phyloP scores from a whole-genome alignment of 2,888 invertebrate species.

The Acleris holmiana region DNA sequence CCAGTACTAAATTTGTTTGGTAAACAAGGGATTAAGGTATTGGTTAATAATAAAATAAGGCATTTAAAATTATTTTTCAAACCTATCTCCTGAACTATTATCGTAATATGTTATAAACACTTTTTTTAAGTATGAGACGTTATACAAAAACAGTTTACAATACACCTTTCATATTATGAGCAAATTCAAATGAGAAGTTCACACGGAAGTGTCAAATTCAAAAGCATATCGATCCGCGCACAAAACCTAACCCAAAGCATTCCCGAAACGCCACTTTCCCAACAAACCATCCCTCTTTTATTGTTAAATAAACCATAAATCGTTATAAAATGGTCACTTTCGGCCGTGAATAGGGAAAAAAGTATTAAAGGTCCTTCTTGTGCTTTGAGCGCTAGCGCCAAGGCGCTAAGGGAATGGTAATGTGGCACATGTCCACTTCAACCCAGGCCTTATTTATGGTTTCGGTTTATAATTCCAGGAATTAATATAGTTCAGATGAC shows the following conservation, averaged over 20 bases:
- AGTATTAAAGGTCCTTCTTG: conserved; percentile 51
- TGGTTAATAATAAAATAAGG: no score
- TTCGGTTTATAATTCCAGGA: conserved; percentile 22
- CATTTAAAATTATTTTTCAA: no score
- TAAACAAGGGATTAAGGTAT: no score
- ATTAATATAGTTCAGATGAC: conserved; percentile 30
- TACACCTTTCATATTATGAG: neutral
- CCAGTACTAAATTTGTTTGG: no score
- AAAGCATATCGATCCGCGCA: conserved; percentile 75
- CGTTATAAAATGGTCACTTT: conserved; percentile 76
- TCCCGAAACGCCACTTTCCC: conserved; percentile 49
- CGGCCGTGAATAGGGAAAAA: conserved; percentile 67
- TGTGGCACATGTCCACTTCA: conserved; percentile 52
- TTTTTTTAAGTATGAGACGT: no score
- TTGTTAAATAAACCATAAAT: conserved; percentile 84
- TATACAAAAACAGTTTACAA: neutral
- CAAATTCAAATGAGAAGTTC: conserved; percentile 24
- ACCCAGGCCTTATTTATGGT: conserved; percentile 28
- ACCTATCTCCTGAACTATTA: no score
- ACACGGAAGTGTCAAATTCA: conserved; percentile 55
- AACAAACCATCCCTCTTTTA: conserved; percentile 65
- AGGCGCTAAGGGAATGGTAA: conserved; percentile 77
- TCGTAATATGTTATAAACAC: no score
- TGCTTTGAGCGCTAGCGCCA: conserved; percentile 66
- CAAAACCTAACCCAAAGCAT: conserved; percentile 64